These are phyloP conservation scores for Beroe forskalii DNA, from an alignment of 37 sponge, comb jelly and placozoan genomes.

Conservation along the genomic window DNA sequence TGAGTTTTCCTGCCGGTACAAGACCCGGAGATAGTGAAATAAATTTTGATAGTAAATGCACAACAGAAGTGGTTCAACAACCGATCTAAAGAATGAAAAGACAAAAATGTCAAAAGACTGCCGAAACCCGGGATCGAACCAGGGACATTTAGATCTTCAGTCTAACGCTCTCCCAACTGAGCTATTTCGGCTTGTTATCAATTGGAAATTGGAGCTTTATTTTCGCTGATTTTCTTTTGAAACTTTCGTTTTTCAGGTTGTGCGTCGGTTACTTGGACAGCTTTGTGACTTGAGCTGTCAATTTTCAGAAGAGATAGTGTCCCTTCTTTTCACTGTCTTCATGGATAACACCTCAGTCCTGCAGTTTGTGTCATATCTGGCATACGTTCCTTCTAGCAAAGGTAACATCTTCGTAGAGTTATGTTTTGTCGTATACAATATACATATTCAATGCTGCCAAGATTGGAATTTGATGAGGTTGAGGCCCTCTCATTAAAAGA, in stretches of 20 bases:
- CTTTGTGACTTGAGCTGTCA: constrained; percentile 44
- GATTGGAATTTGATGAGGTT: no score
- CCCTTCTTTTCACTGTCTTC: constrained; percentile 1
- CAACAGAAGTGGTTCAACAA: no score
- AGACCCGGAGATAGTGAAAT: no score
- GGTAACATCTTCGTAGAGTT: no score
- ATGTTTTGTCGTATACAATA: neutral
- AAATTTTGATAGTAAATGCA: no score
- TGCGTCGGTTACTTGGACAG: constrained; percentile 27
- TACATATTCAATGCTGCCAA: neutral
- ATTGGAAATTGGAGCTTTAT: constrained; percentile 63
- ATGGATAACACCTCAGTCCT: neutral
- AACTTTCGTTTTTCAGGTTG: constrained; percentile 20
- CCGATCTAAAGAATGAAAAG: no score
- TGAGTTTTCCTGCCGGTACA: no score
- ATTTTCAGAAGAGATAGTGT: constrained; percentile 46
- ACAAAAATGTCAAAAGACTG: constrained; percentile 72
- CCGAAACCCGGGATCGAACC: constrained; percentile 98
- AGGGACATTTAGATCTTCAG: constrained; percentile 95
- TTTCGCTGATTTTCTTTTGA: neutral
- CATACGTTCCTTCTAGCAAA: constrained; percentile 46
- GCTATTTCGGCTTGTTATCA: constrained; percentile 78
- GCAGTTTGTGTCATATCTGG: constrained; percentile 27
- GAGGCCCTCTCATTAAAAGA: no score
- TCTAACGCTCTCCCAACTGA: constrained; percentile 97